Conservation (phyloP, 2,888 invertebrate genomes). For the Oxystoma pomonae region DNA sequence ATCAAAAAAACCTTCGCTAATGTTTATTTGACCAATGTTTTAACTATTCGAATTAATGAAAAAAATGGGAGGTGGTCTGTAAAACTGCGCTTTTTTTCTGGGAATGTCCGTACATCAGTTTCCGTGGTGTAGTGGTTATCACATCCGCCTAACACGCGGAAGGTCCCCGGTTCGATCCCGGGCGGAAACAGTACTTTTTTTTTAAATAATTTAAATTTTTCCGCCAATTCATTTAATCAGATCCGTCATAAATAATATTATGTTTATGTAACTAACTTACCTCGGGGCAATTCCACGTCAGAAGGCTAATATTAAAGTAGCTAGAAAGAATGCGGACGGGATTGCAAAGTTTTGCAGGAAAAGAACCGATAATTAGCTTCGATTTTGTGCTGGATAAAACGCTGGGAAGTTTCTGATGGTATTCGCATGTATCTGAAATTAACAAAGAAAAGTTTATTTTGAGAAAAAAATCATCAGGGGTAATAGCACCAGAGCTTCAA, state of each 20-base stretch:
- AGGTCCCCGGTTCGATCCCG: conserved; percentile 56
- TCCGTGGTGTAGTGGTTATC: conserved; percentile 77
- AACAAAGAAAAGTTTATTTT: conserved; percentile 17
- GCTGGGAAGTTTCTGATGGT: conserved; percentile 48
- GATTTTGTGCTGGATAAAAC: conserved; percentile 45
- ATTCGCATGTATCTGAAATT: conserved; percentile 51
- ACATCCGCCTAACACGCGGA: conserved; percentile 79
- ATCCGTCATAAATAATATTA: no score
- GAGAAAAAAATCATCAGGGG: no score
- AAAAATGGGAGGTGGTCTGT: no score
- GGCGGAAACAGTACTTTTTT: conserved; percentile 41
- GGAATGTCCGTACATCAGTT: no score
- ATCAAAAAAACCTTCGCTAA: no score
- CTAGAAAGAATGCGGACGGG: conserved; percentile 49
- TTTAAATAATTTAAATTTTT: no score
- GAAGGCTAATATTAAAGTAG: conserved; percentile 50
- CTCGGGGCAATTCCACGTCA: conserved; percentile 56
- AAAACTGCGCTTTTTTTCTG: no score
- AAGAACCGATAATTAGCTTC: conserved; percentile 46
- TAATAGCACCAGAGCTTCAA: no score
- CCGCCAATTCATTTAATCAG: no score
- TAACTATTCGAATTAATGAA: no score
- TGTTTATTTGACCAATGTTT: no score
- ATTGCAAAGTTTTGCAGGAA: conserved; percentile 51
- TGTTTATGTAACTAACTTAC: no score